Percentiles rank a stretch among this genome's conserved stretches.
These are phyloP conservation scores for Goniozus legneri DNA, from an alignment of 1,140 invertebrate species.

Conservation along the genomic window DNA sequence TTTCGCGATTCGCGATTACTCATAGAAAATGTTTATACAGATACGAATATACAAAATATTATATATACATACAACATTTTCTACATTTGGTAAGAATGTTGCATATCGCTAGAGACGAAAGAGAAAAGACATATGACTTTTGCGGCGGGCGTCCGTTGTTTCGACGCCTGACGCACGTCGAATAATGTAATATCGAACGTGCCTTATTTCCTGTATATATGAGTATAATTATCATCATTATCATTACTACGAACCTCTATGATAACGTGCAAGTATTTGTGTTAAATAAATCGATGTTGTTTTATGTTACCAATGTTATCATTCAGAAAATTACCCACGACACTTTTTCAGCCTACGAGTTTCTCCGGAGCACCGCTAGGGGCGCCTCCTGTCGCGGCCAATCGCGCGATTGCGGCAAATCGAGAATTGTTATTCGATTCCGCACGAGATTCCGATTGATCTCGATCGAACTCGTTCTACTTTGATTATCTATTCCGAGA, in stretches of 20 bases:
- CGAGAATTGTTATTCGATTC: too few species aligned
- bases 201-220: slow-evolving; percentile 52
- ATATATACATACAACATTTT: slow-evolving; percentile 41
- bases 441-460: too few species aligned
- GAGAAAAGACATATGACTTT: slow-evolving; percentile 16
- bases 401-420: too few species aligned
- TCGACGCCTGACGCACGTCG: slow-evolving; percentile 27
- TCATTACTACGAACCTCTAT: slow-evolving; percentile 44
- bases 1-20: slow-evolving; percentile 11
- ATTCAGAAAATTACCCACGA: not conserved
- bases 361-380: too few species aligned
- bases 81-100: slow-evolving; percentile 46
- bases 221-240: slow-evolving; percentile 42
- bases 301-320: slow-evolving; percentile 40
- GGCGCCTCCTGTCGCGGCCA: too few species aligned
- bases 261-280: slow-evolving; percentile 49
- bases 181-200: slow-evolving; percentile 51
- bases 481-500: too few species aligned
- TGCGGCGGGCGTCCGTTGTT: slow-evolving; percentile 20
- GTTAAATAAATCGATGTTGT: slow-evolving; percentile 53
- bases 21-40: slow-evolving; percentile 24
- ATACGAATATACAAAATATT: slow-evolving; percentile 26
- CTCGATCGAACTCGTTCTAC: too few species aligned
- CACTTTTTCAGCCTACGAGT: too few species aligned
- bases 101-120: slow-evolving; percentile 38